Conservation (phyloP, 2,888 invertebrate genomes). For the Xestia sexstrigata region DNA sequence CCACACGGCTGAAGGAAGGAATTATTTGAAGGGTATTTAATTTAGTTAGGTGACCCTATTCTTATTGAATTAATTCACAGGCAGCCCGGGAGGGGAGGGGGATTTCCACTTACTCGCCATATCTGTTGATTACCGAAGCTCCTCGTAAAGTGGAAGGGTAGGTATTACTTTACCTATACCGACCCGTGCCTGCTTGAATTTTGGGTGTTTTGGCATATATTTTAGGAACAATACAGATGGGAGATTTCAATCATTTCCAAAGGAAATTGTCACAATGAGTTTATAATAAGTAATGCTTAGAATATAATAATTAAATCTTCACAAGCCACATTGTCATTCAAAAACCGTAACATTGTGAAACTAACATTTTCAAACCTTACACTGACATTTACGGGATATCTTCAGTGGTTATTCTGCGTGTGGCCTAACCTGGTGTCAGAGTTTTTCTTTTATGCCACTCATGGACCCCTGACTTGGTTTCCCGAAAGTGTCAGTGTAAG, state of each 20-base stretch:
- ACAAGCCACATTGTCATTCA: not conserved
- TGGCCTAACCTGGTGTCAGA: no score
- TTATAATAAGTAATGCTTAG: no score
- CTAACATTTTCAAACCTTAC: not conserved
- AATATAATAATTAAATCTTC: not conserved
- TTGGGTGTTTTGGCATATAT: not conserved
- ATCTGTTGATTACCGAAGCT: constrained; percentile 20
- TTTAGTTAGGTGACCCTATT: not conserved
- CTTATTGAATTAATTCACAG: not conserved
- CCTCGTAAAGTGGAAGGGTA: not conserved
- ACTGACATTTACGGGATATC: no score
- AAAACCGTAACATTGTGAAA: not conserved
- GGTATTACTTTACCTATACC: not conserved
- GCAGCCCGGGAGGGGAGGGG: not conserved
- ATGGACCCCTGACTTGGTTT: no score
- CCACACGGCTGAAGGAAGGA: no score
- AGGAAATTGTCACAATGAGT: not conserved
- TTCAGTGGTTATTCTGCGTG: no score
- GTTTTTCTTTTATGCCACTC: no score
- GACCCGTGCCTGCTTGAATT: not conserved
- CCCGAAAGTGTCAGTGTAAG: no score
- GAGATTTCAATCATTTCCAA: not conserved
- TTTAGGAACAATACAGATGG: not conserved
- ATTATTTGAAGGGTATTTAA: not conserved
- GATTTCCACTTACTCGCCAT: not conserved